Evolutionary conservation across 2,113 vertebrate genomes (phyloP).

Genomic region (Perca schrenkii): DNA sequence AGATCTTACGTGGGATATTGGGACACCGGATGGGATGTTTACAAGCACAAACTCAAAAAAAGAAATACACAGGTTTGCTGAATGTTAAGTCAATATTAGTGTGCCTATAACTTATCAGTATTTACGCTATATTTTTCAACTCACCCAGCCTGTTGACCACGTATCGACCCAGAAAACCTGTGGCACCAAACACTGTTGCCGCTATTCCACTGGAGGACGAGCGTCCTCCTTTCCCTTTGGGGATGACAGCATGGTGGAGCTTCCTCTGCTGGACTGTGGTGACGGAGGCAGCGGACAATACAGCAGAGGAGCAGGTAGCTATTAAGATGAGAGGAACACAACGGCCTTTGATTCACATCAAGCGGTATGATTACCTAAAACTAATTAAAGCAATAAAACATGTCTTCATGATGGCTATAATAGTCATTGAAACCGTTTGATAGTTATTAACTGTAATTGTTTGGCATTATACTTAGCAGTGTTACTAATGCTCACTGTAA

Average conservation of each 20-base stretch:
- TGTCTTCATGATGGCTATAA: no score
- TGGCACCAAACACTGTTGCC: constrained; percentile 96
- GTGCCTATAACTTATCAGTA: neutral
- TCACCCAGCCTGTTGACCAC: constrained; percentile 94
- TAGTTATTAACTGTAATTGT: neutral
- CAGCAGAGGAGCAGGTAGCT: constrained; percentile 82
- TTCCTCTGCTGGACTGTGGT: constrained; percentile 82
- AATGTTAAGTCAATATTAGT: neutral
- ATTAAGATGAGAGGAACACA: constrained; percentile 41
- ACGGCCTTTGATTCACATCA: neutral
- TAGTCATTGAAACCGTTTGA: neutral
- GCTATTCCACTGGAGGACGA: constrained; percentile 94
- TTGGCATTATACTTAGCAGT: neutral
- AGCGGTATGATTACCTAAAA: neutral
- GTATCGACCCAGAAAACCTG: constrained; percentile 95
- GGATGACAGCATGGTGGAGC: constrained; percentile 89
- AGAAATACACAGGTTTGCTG: neutral
- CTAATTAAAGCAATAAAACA: no score
- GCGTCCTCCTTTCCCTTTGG: constrained; percentile 92
- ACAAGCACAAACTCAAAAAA: neutral
- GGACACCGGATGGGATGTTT: neutral
- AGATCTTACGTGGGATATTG: neutral
- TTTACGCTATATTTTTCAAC: constrained; percentile 18
- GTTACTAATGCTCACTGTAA: neutral
- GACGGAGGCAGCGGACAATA: constrained; percentile 74